Percentiles rank a stretch among this genome's conserved stretches.
These are phyloP conservation scores for Tetraneura akinire DNA, from an alignment of 1,140 invertebrate genomes.

Conservation along the genomic window DNA sequence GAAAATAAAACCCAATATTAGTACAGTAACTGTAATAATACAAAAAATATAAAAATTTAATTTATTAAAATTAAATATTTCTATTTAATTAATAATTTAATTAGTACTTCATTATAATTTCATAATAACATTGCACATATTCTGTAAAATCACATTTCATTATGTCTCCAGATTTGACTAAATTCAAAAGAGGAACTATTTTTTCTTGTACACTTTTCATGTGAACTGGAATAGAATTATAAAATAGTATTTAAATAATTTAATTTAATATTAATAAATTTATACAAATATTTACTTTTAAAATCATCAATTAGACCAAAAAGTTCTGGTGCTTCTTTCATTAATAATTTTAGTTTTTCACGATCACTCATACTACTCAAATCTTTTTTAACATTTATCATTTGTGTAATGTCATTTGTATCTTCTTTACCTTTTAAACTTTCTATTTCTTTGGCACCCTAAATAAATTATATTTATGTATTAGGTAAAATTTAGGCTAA, in stretches of 20 bases:
- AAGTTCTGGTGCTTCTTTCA: conserved; percentile 85
- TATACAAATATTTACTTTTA: conserved; percentile 64
- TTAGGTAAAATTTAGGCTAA: background rate
- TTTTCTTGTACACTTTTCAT: conserved; percentile 14
- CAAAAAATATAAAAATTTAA: background rate
- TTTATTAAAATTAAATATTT: background rate
- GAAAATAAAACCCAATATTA: conserved; percentile 84
- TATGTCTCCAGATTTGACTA: conserved; percentile 64
- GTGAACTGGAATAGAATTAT: conserved; percentile 6
- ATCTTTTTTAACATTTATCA: conserved; percentile 70
- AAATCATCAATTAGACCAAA: conserved; percentile 74
- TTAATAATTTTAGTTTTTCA: conserved; percentile 73
- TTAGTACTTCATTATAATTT: conserved; percentile 63
- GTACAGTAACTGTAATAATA: conserved; percentile 70
- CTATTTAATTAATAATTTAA: too few species aligned
- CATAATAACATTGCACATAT: conserved; percentile 73
- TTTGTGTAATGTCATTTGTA: conserved; percentile 57
- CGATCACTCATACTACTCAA: conserved; percentile 72
- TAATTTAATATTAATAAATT: background rate
- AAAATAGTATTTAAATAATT: too few species aligned
- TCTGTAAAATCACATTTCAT: conserved; percentile 64
- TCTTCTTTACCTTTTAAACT: conserved; percentile 55
- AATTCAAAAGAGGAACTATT: conserved; percentile 56
- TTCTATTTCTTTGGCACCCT: conserved; percentile 28
- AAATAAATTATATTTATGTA: background rate